Evolutionary conservation across 1,140 invertebrate species (phyloP).

Genomic region (Notospermus geniculatus): DNA sequence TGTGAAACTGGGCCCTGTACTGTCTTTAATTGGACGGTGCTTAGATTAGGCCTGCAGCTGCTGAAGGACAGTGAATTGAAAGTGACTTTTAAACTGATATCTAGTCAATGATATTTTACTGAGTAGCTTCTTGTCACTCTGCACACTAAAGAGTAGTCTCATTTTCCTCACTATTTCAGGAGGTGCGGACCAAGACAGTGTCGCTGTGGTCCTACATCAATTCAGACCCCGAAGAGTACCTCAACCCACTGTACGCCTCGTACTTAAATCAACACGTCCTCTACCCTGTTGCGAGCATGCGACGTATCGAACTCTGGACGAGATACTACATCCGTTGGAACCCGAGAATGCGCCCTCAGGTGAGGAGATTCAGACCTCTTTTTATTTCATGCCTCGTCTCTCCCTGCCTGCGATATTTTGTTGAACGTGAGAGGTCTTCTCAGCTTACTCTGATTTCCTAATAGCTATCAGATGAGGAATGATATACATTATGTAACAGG

Average conservation of each 20-base stretch:
- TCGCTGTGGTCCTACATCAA: conserved; percentile 97
- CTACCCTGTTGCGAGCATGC: conserved; percentile 71
- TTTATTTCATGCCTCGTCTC: too few species aligned
- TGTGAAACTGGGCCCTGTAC: conserved; percentile 2
- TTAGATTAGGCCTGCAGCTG: not conserved
- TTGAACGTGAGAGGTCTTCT: too few species aligned
- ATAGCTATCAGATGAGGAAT: too few species aligned
- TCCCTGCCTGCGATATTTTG: too few species aligned
- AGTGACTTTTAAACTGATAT: not conserved
- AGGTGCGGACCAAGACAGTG: conserved; percentile 84
- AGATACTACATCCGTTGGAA: conserved; percentile 97
- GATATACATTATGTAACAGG: too few species aligned
- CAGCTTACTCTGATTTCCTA: too few species aligned
- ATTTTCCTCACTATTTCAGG: conserved; percentile 46
- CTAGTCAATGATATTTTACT: not conserved
- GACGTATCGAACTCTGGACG: conserved; percentile 91
- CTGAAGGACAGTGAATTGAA: not conserved
- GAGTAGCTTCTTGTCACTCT: not conserved
- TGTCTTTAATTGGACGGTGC: conserved; percentile 1
- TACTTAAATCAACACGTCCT: conserved; percentile 67
- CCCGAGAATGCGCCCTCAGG: conserved; percentile 86
- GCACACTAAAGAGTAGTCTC: not conserved
- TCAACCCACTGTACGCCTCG: conserved; percentile 84
- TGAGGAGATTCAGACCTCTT: too few species aligned
- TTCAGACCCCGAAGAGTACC: conserved; percentile 77